Percentiles rank a stretch among this genome's conserved stretches.
phyloP scores from a whole-genome alignment of 1,140 invertebrate genomes.

The Nylanderia fulva region DNA sequence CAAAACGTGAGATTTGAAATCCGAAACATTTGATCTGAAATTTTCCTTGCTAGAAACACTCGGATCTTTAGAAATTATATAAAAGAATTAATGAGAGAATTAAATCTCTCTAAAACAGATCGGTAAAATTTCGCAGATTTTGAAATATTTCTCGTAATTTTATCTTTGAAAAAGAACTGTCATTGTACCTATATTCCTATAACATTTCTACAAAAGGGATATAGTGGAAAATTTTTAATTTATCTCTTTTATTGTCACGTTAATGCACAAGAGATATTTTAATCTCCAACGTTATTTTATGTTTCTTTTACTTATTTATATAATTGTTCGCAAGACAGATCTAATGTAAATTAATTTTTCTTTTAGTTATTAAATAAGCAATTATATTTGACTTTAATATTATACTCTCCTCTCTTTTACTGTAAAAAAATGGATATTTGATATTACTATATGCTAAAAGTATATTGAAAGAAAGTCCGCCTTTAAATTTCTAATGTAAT shows the following conservation, averaged over 20 bases:
- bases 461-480: background rate
- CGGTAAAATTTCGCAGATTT: background rate
- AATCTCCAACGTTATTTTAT: background rate
- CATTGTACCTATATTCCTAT: background rate
- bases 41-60: background rate
- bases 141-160: background rate
- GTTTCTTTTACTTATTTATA: background rate
- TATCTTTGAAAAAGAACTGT: background rate
- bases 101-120: background rate
- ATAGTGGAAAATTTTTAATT: background rate
- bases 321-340: no score
- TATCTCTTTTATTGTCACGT: background rate
- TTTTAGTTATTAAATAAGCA: background rate
- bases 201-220: background rate
- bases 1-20: background rate
- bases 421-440: background rate
- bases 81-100: background rate
- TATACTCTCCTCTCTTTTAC: background rate
- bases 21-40: background rate
- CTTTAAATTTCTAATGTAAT: conserved; percentile 20
- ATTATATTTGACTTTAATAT: background rate
- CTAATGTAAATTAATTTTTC: no score
- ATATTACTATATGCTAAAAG: background rate
- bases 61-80: background rate
- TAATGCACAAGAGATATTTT: background rate